Conservation (phyloP, 1,140 invertebrate genomes). For the Pentalonia nigronervosa region DNA sequence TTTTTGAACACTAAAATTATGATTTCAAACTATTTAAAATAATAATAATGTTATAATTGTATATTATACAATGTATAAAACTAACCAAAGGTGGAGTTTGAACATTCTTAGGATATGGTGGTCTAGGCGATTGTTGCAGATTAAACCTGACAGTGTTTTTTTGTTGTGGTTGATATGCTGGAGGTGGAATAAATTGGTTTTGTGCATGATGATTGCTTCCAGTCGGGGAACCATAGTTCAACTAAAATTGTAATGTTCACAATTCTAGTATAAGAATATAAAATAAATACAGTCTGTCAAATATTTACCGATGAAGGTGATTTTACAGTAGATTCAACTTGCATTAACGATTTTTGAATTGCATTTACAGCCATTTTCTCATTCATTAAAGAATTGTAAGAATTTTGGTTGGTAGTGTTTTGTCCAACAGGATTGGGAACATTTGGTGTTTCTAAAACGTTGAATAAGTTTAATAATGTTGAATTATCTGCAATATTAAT, state of each 20-base stretch:
- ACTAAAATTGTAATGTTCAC: not conserved
- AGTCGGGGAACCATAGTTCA: conserved; percentile 10
- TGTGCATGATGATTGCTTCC: conserved; percentile 5
- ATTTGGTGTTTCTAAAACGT: conserved; percentile 31
- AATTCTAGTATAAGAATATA: not conserved
- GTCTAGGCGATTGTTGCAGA: conserved; percentile 63
- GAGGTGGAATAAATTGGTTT: conserved; percentile 50
- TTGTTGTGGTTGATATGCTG: conserved; percentile 46
- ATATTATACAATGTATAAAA: not conserved
- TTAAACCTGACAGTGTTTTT: not conserved
- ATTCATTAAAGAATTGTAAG: conserved; percentile 58
- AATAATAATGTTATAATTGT: not conserved
- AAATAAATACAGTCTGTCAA: not conserved
- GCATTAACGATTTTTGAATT: conserved; percentile 91
- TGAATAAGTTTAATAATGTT: conserved; percentile 36
- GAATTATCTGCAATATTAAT: conserved; percentile 40
- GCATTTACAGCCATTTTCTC: conserved; percentile 87
- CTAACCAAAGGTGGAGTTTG: conserved; percentile 65
- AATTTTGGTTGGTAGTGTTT: conserved; percentile 8
- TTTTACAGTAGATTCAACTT: conserved; percentile 73
- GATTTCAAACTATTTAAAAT: not conserved
- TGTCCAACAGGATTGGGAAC: conserved; percentile 26
- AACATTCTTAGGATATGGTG: conserved; percentile 38
- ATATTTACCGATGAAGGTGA: conserved; percentile 69
- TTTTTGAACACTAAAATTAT: not conserved